Base-by-base conservation (phyloP, 2,797 vertebrate genomes). In the Bucorvus abyssinicus region DNA sequence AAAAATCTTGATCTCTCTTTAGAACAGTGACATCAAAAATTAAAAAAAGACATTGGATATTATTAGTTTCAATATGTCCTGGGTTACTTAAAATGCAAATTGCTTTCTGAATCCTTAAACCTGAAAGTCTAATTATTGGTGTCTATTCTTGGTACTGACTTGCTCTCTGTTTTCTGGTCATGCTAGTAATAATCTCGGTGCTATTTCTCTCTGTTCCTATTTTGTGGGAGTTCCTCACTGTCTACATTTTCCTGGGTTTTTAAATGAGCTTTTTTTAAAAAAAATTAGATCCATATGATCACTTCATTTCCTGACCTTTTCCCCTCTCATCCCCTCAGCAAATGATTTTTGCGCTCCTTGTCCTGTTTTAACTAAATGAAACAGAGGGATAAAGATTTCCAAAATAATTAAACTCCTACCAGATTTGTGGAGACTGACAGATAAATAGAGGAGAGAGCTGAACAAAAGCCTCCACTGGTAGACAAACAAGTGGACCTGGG, bases 41-140 rank as follows among this genome's bases (percentile, higher is more conserved):
- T 52, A 80, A 78, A 63, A 74, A 20, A 60, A 73, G 1, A 40
- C 6, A 67, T 17, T 56, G n/a, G 14, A 42, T 91, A 68, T 68
- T 79, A 68, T 80, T 86, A 55, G 24, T 93, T 96, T 77, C 36
- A 45, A 2, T 50, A 30, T 34, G 4, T 77, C 60, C 17, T 45
- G 12, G 3, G 14, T 87, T 92, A 65, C 53, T 93, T 91, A 78
- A 94, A 94, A 77, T 83, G 64, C 45, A 85, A 49, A 75, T 89
- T 91, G 27, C 45, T 64, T 71, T 77, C 64, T 74, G 68, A 89
- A 82, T 71, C 60, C 49, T 63, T 75, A 69, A 86, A 78, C n/a
- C 27, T 76, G 50, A 76, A 95, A 24, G 29, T 65, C 30, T 78
- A 68, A 60, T 87, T 93, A 42, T 44, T 88, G 61, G 40, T 82